phyloP scores from a whole-genome alignment of 2,113 vertebrate species.

The Agapornis roseicollis region DNA sequence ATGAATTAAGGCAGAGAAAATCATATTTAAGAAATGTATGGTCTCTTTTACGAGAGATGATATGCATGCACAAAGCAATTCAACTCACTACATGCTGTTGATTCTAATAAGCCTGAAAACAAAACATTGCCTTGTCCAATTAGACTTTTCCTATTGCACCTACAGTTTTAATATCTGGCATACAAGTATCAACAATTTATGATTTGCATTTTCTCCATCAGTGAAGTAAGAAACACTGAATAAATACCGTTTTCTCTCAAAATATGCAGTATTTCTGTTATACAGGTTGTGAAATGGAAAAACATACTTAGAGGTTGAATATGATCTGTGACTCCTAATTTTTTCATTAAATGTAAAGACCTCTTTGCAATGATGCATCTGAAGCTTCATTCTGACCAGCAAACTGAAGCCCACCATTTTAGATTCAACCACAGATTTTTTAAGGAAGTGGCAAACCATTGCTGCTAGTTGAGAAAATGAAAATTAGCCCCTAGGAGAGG shows the following conservation, averaged over 20 bases:
- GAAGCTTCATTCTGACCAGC: conserved; percentile 50
- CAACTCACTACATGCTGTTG: background rate
- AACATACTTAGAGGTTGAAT: conserved; percentile 18
- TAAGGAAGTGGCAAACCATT: conserved; percentile 67
- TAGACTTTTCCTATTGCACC: background rate
- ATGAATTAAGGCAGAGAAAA: conserved; percentile 6
- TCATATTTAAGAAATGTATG: background rate
- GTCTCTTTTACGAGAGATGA: background rate
- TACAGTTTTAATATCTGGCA: conserved; percentile 4
- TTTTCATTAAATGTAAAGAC: conserved; percentile 46
- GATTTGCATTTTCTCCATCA: conserved; percentile 27
- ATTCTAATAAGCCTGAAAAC: conserved; percentile 42
- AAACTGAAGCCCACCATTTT: conserved; percentile 46
- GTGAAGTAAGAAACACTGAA: conserved; percentile 39
- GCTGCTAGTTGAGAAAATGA: conserved; percentile 69
- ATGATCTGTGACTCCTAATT: conserved; percentile 33
- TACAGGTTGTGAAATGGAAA: conserved; percentile 56
- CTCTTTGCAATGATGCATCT: conserved; percentile 40
- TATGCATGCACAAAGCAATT: background rate
- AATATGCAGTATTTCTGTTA: conserved; percentile 9
- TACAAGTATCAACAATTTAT: background rate
- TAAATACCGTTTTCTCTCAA: conserved; percentile 44
- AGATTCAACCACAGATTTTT: conserved; percentile 57
- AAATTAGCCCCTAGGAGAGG: conserved; percentile 75
- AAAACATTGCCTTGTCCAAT: conserved; percentile 17